Conservation (phyloP, 2,888 invertebrate genomes). For the Epirrita christyi region DNA sequence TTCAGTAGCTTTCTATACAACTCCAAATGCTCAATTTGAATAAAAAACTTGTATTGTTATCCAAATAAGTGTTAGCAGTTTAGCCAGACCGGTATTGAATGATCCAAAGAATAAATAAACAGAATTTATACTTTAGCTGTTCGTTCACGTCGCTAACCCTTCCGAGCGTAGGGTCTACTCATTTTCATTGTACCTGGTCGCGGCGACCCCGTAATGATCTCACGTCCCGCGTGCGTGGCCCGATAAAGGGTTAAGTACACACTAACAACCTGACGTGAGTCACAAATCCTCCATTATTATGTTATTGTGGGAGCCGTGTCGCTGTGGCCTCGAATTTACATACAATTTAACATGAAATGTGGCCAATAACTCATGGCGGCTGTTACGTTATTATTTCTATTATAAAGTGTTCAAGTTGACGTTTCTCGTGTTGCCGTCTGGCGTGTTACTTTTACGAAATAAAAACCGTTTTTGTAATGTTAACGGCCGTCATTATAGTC, state of each 20-base stretch:
- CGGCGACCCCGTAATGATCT: constrained; percentile 77
- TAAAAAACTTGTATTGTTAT: constrained; percentile 54
- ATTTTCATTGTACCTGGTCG: constrained; percentile 58
- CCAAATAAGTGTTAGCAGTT: constrained; percentile 54
- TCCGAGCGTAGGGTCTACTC: constrained; percentile 17
- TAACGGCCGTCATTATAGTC: constrained; percentile 63
- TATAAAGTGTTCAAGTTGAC: constrained; percentile 78
- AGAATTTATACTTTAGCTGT: constrained; percentile 38
- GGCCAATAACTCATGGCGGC: constrained; percentile 79
- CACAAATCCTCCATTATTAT: constrained; percentile 84
- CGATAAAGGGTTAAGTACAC: constrained; percentile 84
- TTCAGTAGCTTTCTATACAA: constrained; percentile 51
- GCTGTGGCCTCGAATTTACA: constrained; percentile 79
- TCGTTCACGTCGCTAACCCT: constrained; percentile 40
- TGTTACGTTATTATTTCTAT: constrained; percentile 81
- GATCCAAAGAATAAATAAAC: constrained; percentile 36
- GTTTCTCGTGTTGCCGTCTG: constrained; percentile 71
- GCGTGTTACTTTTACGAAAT: constrained; percentile 57
- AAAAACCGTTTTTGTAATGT: constrained; percentile 59
- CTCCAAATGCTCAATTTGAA: constrained; percentile 45
- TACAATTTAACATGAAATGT: constrained; percentile 84
- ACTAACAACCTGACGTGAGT: constrained; percentile 84
- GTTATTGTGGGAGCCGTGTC: constrained; percentile 83
- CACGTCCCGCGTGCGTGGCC: constrained; percentile 82
- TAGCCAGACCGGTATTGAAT: constrained; percentile 47